phyloP scores from a whole-genome alignment of 2,113 vertebrate genomes.

The Acrocephalus kingi region DNA sequence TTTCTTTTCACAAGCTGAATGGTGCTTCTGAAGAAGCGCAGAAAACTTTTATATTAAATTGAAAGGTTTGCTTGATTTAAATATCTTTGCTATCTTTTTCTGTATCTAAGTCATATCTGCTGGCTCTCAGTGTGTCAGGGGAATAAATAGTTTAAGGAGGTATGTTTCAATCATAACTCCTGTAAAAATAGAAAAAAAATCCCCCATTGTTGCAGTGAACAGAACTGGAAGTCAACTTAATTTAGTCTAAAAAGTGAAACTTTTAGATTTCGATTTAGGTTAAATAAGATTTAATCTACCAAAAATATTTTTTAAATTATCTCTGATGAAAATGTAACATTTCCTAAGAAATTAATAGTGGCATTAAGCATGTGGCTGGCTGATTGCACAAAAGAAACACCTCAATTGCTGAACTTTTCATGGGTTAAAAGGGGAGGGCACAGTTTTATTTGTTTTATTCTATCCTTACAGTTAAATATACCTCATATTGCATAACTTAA shows the following conservation, averaged over 20 bases:
- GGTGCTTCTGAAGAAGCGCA: not conserved
- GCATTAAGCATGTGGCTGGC: not conserved
- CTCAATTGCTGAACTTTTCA: not conserved
- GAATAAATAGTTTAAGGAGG: not conserved
- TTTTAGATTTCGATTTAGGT: not conserved
- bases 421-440: not conserved
- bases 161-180: not conserved
- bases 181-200: not conserved
- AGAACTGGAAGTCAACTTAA: not conserved
- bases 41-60: not conserved
- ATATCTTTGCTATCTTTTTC: not conserved
- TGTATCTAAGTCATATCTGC: not conserved
- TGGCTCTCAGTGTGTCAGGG: not conserved
- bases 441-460: not conserved
- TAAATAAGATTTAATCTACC: not conserved
- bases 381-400: not conserved
- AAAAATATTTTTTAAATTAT: not conserved
- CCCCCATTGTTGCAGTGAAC: not conserved
- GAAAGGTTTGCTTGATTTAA: not conserved
- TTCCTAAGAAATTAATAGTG: not conserved
- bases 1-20: not conserved
- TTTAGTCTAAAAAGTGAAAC: not conserved
- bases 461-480: not conserved
- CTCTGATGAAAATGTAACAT: not conserved
- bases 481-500: not conserved